Evolutionary conservation across 2,797 vertebrate genomes (phyloP).

Genomic region (Rhinoraja longicauda): DNA sequence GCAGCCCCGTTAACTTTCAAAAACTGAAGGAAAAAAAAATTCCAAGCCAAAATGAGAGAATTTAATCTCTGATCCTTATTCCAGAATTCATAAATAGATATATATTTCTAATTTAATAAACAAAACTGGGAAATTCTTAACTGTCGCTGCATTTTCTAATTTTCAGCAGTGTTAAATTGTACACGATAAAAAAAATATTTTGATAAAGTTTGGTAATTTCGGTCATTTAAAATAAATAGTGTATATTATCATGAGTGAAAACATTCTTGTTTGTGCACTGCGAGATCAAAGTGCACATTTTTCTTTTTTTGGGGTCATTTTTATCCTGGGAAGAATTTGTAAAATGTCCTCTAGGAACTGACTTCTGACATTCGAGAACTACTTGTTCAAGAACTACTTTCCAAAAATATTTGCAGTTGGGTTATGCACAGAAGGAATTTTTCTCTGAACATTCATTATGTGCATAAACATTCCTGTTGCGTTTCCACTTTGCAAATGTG

Average conservation of each 20-base stretch:
- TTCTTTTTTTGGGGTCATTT: not conserved
- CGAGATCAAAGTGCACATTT: not conserved
- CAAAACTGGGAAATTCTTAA: not conserved
- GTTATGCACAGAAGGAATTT: constrained; percentile 13
- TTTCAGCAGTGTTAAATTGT: not conserved
- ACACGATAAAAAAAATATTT: not conserved
- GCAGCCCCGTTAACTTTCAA: too few relatives aligned
- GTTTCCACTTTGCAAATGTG: not conserved
- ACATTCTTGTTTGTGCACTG: not conserved
- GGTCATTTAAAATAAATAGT: not conserved
- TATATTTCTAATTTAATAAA: not conserved
- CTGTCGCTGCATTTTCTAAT: not conserved
- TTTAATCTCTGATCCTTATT: too few relatives aligned
- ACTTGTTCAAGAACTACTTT: not conserved
- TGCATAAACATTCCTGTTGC: not conserved
- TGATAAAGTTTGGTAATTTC: not conserved
- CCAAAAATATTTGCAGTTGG: not conserved
- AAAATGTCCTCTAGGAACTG: not conserved
- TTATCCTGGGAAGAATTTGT: not conserved
- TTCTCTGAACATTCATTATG: not conserved
- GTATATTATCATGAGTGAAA: not conserved
- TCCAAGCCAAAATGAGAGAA: too few relatives aligned
- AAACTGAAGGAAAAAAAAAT: too few relatives aligned
- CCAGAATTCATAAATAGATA: too few relatives aligned
- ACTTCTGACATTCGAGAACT: not conserved